phyloP scores from a whole-genome alignment of 2,113 vertebrate species.

The Takifugu flavidus region DNA sequence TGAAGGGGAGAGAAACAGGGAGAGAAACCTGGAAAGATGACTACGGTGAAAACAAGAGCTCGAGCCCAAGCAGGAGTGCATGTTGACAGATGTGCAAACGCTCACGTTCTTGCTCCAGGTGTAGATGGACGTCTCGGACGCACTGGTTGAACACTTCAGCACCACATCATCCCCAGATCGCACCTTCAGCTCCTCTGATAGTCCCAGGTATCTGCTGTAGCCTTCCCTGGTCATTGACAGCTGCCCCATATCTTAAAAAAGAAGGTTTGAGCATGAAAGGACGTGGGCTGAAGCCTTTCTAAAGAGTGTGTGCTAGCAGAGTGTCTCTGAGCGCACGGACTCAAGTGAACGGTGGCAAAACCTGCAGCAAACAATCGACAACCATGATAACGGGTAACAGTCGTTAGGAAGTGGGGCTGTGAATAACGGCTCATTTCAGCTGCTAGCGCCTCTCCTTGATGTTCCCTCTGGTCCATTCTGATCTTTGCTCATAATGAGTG shows the following conservation, averaged over 20 bases:
- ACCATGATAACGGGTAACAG: conserved; percentile 59
- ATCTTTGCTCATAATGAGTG: conserved; percentile 69
- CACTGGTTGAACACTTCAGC: conserved; percentile 65
- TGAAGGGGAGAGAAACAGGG: background rate
- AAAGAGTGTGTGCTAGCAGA: conserved; percentile 27
- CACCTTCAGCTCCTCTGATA: conserved; percentile 57
- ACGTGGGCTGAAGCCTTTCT: conserved; percentile 10
- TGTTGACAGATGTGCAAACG: background rate
- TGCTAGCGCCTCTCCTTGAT: conserved; percentile 26
- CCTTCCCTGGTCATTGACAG: conserved; percentile 38
- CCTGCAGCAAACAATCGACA: conserved; percentile 58
- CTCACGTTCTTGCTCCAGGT: conserved; percentile 73
- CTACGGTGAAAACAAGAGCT: background rate
- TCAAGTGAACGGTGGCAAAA: conserved; percentile 32
- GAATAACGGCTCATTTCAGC: conserved; percentile 65
- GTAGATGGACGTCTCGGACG: conserved; percentile 67
- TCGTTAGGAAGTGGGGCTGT: conserved; percentile 62
- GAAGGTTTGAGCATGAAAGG: background rate
- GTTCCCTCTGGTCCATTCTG: conserved; percentile 45
- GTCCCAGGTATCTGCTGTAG: conserved; percentile 47
- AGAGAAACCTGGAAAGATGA: background rate
- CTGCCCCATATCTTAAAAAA: conserved; percentile 60
- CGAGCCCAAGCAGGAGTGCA: conserved; percentile 8
- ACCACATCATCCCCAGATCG: conserved; percentile 61
- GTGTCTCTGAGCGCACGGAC: conserved; percentile 25